Percentiles rank a stretch among this genome's conserved stretches.
phyloP scores from a whole-genome alignment of 2,888 invertebrate genomes.

The Tanypteryx hageni region DNA sequence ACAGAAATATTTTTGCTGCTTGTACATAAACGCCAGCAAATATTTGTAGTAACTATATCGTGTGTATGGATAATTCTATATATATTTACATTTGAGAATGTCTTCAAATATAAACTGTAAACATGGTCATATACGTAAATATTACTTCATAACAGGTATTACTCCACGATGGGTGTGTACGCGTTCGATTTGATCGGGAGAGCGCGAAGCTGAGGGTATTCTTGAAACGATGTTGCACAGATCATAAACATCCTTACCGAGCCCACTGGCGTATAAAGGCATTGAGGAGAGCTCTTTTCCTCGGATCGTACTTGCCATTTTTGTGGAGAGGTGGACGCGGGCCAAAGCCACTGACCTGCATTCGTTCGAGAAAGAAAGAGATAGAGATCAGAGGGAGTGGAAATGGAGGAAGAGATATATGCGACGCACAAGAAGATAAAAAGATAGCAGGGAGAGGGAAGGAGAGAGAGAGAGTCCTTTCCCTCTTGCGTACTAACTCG shows the following conservation, averaged over 20 bases:
- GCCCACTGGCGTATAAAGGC: background rate
- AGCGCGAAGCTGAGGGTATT: background rate
- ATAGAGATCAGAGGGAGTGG: background rate
- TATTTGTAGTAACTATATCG: too few relatives aligned
- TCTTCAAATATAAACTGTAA: too few relatives aligned
- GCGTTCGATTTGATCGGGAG: too few relatives aligned
- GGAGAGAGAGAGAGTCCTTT: background rate
- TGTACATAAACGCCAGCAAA: too few relatives aligned
- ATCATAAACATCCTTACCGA: background rate
- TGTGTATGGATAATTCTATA: too few relatives aligned
- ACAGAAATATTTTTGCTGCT: too few relatives aligned
- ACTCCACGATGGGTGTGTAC: too few relatives aligned
- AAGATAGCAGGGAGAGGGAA: background rate
- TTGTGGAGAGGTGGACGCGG: constrained; percentile 8
- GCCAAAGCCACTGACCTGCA: constrained; percentile 3
- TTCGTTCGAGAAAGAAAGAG: background rate
- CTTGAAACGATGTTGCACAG: background rate
- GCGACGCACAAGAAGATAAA: too few relatives aligned
- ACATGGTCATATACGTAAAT: too few relatives aligned
- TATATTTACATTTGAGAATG: too few relatives aligned
- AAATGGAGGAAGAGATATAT: background rate
- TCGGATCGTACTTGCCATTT: background rate
- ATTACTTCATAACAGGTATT: too few relatives aligned
- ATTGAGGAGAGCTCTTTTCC: background rate
- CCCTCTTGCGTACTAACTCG: constrained; percentile 22